Evolutionary conservation across 1,140 invertebrate genomes (phyloP), one percentile per base, ranked within the genome.

Genomic region (Steinernema khuongi): DNA sequence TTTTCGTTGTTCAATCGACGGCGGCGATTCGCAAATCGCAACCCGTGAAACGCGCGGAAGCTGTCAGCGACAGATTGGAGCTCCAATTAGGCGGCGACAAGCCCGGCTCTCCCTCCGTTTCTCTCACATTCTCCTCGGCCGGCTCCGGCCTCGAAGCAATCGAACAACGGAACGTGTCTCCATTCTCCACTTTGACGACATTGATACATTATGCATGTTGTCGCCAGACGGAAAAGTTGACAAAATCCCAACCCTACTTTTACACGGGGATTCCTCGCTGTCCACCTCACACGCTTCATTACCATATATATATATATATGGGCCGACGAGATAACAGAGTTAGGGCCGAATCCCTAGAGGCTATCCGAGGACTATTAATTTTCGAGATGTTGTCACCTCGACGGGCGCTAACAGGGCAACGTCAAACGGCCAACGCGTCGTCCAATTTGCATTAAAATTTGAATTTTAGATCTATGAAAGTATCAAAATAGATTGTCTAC

Each of bases 181-280:
- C 22, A 60, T 60, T 60, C 19, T 60, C 11, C 50, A 14, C 19
- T 22, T 60, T 60, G 50, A 60, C 50, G 50, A 60, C 50, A 60
- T 60, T 60, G 50, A 60, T 60, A 60, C 50, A 60, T 60, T 60
- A 60, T 60, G 50, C 50, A 60, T 60, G 50, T 60, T 60, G 50
- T 11, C 50, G 50, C 50, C 11, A 26, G 50, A 7, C 50, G 14
- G 7, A 41, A 41, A 41, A 7, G 36, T 41, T 7, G 36, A 60
- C 19, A 60, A n/a, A 60, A 14, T 60, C 50, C 50, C 50, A 26
- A 14, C n/a, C n/a, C n/a, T n/a, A n/a, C n/a, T n/a, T n/a, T n/a
- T n/a, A n/a, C n/a, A n/a, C n/a, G n/a, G n/a, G n/a, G n/a, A n/a
- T n/a, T n/a, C n/a, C n/a, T n/a, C n/a, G n/a, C n/a, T n/a, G n/a